Evolutionary conservation across 1,140 invertebrate species (phyloP), one percentile per base, ranked within the genome.

Genomic region (Drosophila parabipectinata): DNA sequence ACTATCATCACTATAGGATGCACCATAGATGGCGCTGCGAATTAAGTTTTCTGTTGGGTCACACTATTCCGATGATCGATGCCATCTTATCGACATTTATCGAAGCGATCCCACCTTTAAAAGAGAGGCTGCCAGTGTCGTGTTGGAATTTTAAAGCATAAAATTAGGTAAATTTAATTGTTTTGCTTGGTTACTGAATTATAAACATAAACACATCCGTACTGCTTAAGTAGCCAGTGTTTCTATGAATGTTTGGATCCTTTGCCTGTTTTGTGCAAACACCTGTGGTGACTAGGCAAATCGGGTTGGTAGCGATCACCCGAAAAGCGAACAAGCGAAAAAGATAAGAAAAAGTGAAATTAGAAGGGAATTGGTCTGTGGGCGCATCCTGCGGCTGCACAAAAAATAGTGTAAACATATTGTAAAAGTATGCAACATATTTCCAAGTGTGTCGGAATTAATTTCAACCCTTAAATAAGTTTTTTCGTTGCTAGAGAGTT

Each of bases 381-480:
- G 14, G 3, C 5, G 77, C 67, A 69, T 79, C 66, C 62, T 63
- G 63, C 34, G 21, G 15, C 34, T 39, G 26, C 21, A 24, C n/a
- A 18, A 69, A 15, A 10, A 55, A 56, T 28, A 41, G 30, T 69
- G 4, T 77, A 37, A 12, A 37, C 10, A 81, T 81, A 78, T 87
- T 81, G 39, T 51, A 85, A 85, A 85, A 85, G 81, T 85, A 85
- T 85, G 81, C 81, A 87, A 84, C 63, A 68, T 66, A 66, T 81
- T 84, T 57, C 56, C 72, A 47, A 45, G 69, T 77, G 48, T 66
- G 72, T 77, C 77, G 60, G 82, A 87, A 87, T 82, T 87, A 59
- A 69, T 78, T 85, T 71, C 78, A 87, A 87, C 73, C 81, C 72
- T 81, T 74, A 66, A 81, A 77, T 74, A 81, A 68, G 81, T 63